Base-by-base conservation (phyloP, 2,797 vertebrate species). In the Rhabdophis nuchalis region DNA sequence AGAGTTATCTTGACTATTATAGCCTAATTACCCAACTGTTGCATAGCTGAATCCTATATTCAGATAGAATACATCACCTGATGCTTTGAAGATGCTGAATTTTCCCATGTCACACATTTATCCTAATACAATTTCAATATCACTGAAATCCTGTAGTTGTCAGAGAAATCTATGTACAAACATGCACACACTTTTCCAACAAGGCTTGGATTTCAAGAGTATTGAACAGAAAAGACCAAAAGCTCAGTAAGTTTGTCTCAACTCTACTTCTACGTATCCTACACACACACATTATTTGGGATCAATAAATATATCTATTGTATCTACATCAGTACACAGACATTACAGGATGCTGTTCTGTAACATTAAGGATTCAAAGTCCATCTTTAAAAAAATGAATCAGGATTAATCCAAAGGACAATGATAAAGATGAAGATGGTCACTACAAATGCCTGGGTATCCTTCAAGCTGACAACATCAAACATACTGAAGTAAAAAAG, bases 1-100 rank as follows among this genome's bases (percentile, higher is more conserved):
- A 89, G 5, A 89, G 85, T 93, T 92, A 92, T 89, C 6, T 41
- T 68, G 90, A 82, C 52, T 68, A 92, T 32, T 36, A n/a, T 50
- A 85, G 23, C 91, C 3, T 60, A 92, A 90, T 93, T 94, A 92
- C 82, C n/a, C 86, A 93, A 9, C 2, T 68, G 77, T 10, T 90
- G 54, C 77, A 89, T 93, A 94, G 88, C 72, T 91, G n/a, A 92
- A 95, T 87, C 87, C 89, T 13, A 77, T n/a, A 92, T 50, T 12
- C 32, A 50, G 7, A 85, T n/a, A 58, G 58, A 29, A 6, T 60
- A 89, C 9, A 18, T 85, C 87, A 57, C 2, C 50, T 52, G 86
- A 12, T 13, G 9, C 27, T 20, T 3, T 27, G 4, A 1, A 89
- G 88, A 93, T 58, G 2, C 18, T 87, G 10, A 20, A 4, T 60